Evolutionary conservation across 2,113 vertebrate species (phyloP).

Genomic region (Semnornis frantzii): DNA sequence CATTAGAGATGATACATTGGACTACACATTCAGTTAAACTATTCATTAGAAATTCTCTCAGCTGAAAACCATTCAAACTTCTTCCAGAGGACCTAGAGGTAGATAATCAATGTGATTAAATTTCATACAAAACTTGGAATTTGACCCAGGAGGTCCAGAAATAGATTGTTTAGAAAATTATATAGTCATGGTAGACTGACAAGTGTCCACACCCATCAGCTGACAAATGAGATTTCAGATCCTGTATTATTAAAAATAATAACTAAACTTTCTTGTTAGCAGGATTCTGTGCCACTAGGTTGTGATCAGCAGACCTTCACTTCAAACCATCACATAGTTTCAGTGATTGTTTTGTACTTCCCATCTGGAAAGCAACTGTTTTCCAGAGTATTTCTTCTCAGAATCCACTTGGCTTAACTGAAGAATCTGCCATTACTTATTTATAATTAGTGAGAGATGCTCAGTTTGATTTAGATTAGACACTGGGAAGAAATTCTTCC

Average conservation of each 20-base stretch:
- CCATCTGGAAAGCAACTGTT: neutral
- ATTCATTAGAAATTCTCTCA: neutral
- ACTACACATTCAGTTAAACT: neutral
- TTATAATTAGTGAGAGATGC: neutral
- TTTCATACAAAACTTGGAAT: slow-evolving; percentile 7
- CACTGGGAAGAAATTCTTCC: too few species aligned
- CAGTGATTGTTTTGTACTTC: neutral
- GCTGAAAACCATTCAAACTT: neutral
- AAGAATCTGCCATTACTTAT: neutral
- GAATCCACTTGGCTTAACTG: neutral
- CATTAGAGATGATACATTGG: slow-evolving; percentile 3
- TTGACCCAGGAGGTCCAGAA: neutral
- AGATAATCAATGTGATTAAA: neutral
- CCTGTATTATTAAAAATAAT: neutral
- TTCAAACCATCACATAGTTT: neutral
- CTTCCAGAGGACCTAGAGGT: neutral
- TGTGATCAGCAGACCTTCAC: neutral
- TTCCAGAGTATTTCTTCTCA: neutral
- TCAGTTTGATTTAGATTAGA: neutral
- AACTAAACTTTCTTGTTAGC: neutral
- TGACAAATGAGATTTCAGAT: neutral
- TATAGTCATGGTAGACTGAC: neutral
- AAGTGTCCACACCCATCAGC: neutral
- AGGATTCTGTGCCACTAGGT: neutral
- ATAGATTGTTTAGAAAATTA: neutral